phyloP scores from a whole-genome alignment of 2,888 invertebrate genomes.

The Eilema caniola region DNA sequence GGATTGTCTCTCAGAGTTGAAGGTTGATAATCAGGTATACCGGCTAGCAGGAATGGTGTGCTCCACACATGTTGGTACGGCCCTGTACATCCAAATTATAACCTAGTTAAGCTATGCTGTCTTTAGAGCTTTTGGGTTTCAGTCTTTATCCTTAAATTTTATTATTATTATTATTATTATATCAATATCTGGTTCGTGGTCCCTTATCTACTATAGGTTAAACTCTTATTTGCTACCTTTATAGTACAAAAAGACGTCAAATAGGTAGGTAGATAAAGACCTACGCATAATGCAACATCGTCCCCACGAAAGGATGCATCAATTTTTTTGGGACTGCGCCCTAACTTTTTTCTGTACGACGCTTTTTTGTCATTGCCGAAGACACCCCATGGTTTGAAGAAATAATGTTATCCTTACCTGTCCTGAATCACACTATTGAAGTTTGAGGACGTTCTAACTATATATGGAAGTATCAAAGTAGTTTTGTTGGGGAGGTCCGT shows the following conservation, averaged over 20 bases:
- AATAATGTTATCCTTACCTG: slow-evolving; percentile 64
- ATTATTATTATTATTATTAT: no score
- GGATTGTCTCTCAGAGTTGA: no score
- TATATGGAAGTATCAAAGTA: slow-evolving; percentile 45
- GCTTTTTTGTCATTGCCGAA: slow-evolving; percentile 12
- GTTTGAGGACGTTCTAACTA: slow-evolving; percentile 55
- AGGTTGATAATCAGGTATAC: no score
- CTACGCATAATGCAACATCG: neutral
- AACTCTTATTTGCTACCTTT: neutral
- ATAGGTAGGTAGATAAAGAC: neutral
- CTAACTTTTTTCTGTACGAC: neutral
- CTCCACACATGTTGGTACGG: no score
- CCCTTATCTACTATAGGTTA: neutral
- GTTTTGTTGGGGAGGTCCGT: slow-evolving; percentile 69
- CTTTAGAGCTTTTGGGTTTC: no score
- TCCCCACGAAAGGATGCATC: neutral
- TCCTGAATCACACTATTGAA: slow-evolving; percentile 68
- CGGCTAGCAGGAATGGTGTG: no score
- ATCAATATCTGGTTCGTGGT: no score
- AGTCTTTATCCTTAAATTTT: no score
- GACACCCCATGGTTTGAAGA: slow-evolving; percentile 3
- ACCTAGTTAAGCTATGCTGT: no score
- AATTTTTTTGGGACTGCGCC: slow-evolving; percentile 21
- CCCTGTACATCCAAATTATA: no score
- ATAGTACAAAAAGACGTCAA: neutral